A percentile compares a stretch with the other conserved stretches of the same genome.
Evolutionary conservation across 2,797 vertebrate species (phyloP).

Genomic region (Florisuga fusca): DNA sequence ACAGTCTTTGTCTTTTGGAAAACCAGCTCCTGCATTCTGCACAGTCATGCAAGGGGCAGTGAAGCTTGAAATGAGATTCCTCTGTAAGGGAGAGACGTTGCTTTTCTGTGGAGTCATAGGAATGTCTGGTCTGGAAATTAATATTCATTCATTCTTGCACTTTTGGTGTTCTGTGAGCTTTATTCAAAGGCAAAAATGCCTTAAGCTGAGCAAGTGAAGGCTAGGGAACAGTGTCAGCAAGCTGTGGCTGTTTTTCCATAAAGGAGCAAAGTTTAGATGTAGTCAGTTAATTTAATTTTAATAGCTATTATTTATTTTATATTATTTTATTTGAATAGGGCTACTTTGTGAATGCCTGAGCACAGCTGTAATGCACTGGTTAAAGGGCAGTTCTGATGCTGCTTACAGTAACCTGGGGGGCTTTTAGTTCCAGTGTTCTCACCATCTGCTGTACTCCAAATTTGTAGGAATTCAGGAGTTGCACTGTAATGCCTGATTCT

Average conservation of each 20-base stretch:
- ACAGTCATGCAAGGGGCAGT: background rate
- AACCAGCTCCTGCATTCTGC: background rate
- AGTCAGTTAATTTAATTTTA: background rate
- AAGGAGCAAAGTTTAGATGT: conserved; percentile 12
- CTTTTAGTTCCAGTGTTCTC: background rate
- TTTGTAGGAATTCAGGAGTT: background rate
- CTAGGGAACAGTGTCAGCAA: background rate
- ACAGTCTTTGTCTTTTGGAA: background rate
- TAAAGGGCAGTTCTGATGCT: conserved; percentile 52
- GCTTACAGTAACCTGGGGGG: background rate
- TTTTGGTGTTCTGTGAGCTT: background rate
- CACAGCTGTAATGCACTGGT: background rate
- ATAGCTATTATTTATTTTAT: no score
- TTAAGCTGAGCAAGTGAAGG: background rate
- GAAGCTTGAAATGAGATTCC: background rate
- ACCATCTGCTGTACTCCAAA: background rate
- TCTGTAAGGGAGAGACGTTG: background rate
- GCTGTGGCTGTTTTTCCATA: background rate
- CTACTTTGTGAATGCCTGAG: background rate
- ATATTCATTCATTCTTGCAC: accelerated
- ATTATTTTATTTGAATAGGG: background rate
- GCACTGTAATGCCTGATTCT: background rate
- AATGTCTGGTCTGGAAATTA: background rate
- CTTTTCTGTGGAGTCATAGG: background rate
- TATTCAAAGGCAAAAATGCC: background rate